These are phyloP conservation scores for Trididemnum nubilum DNA, from an alignment of 23 tunicate genomes.

Conservation along the genomic window DNA sequence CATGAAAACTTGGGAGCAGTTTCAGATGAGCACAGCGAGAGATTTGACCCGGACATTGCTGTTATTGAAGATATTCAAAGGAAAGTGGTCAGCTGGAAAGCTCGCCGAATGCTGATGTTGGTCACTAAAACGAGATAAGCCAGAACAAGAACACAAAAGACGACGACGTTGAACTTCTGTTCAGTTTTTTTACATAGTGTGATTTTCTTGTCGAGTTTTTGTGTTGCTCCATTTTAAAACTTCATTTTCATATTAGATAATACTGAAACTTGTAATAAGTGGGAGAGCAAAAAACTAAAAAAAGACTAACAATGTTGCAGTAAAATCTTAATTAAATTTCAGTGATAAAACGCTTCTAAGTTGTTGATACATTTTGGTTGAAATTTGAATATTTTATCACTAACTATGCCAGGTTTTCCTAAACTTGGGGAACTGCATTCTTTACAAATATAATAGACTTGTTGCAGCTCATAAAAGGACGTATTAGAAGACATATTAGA, in stretches of 20 bases:
- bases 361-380: no score
- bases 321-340: no score
- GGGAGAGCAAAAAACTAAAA: neutral
- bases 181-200: neutral
- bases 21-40: neutral
- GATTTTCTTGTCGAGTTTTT: neutral
- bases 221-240: conserved; percentile 1
- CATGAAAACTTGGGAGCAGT: neutral
- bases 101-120: conserved; percentile 4
- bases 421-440: no score
- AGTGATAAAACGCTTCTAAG: no score
- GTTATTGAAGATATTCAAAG: conserved; percentile 12
- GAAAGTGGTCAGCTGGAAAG: conserved; percentile 13
- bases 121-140: conserved; percentile 9
- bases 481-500: no score
- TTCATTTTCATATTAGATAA: neutral
- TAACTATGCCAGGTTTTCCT: no score
- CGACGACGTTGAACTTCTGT: neutral
- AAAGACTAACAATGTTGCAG: no score
- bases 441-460: no score
- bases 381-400: no score
- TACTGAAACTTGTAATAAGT: neutral
- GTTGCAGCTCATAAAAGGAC: no score
- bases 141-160: conserved; percentile 4
- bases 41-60: conserved; percentile 11